Conservation (phyloP, 2,888 invertebrate species). For the Acanthosepion pharaonis region DNA sequence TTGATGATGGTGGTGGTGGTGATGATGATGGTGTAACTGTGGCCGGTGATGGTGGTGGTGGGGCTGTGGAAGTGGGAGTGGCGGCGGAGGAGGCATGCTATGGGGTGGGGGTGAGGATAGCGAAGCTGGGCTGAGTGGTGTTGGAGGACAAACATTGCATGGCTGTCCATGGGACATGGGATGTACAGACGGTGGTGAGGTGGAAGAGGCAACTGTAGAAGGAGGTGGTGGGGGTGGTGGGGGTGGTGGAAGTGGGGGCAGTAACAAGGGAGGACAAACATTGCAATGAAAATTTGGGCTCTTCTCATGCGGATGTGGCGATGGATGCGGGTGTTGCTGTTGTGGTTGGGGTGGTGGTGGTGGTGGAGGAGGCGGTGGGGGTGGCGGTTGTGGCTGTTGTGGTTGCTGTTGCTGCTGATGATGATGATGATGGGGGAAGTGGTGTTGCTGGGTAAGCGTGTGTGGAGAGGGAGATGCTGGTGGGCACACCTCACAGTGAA, state of each 20-base stretch:
- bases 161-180: neutral
- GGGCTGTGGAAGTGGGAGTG: neutral
- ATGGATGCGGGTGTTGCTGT: neutral
- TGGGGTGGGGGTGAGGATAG: neutral
- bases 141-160: slow-evolving; percentile 35
- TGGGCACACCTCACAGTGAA: neutral
- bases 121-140: neutral
- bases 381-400: neutral
- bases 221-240: neutral
- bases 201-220: neutral
- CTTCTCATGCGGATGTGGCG: neutral
- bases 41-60: neutral
- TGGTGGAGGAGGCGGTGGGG: neutral
- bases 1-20: slow-evolving; percentile 23
- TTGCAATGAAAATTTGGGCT: slow-evolving; percentile 35
- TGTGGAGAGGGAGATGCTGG: neutral
- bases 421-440: neutral
- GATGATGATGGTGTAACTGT: neutral
- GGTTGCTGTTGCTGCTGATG: neutral
- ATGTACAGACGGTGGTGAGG: neutral
- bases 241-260: neutral
- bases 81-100: slow-evolving; percentile 35
- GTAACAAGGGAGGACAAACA: neutral
- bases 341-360: neutral
- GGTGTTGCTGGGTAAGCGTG: neutral